Evolutionary conservation across 2,797 vertebrate species (phyloP), one percentile per base, ranked within the genome.

Genomic region (Acridotheres tristis): DNA sequence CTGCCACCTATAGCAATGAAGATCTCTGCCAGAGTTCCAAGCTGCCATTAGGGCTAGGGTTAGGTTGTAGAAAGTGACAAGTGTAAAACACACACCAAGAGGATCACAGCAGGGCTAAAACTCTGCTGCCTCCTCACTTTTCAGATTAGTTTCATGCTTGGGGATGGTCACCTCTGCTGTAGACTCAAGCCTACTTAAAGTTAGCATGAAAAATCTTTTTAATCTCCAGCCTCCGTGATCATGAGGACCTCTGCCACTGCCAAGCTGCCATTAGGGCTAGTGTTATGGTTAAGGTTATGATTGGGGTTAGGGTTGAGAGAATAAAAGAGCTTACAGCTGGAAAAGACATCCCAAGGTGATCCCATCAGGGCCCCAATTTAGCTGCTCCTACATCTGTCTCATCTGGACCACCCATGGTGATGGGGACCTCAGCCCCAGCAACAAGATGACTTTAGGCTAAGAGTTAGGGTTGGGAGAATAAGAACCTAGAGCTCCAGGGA

Each of bases 361-460:
- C 36, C 51, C 1, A 0, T 4, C 30, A 50, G 20, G 42, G 21
- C 9, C 13, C 16, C 10, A 47, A 0, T 4, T 22, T 27, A 38
- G 27, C 15, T 38, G n/a, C 23, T 54, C n/a, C 40, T 54, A 4
- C 22, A 22, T 45, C 27, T 54, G 45, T 62, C 8, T 54, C 6
- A 15, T 32, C 48, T 36, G 32, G 55, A 43, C 17, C 21, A 51
- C 12, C 29, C 40, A 38, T 62, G 29, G n/a, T 54, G 27, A 23
- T 6, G 2, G 40, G 40, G 15, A n/a, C 19, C 50, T 47, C 57
- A 54, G 13, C 34, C 23, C 50, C 19, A 47, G 23, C 5, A 15
- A 7, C 13, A 58, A 18, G 32, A 16, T 32, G 15, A 10, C 1
- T 6, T 75, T 43, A 32, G 25, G 18, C 14, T 43, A 15, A 27